phyloP scores from a whole-genome alignment of 2,888 invertebrate genomes.

The Acholoe squamosa region DNA sequence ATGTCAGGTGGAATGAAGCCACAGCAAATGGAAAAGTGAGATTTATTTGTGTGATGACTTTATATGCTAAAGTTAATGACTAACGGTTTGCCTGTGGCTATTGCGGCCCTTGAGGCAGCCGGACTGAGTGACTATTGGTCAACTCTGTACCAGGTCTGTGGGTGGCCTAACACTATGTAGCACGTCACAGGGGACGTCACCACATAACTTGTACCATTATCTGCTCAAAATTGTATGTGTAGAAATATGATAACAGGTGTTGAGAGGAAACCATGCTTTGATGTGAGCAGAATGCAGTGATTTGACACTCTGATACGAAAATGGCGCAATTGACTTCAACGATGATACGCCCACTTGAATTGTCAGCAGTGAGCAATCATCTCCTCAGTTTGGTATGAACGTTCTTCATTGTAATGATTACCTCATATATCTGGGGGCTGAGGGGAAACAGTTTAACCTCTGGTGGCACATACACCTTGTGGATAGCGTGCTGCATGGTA shows the following conservation, averaged over 20 bases:
- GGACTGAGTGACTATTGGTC: no score
- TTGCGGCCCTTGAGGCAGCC: no score
- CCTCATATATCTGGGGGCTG: no score
- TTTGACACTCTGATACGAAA: not conserved
- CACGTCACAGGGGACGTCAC: not conserved
- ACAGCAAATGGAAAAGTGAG: no score
- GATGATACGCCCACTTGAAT: constrained; percentile 21
- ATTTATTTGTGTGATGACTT: no score
- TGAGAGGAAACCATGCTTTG: not conserved
- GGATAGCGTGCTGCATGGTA: not conserved
- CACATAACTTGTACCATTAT: not conserved
- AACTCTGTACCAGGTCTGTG: not conserved
- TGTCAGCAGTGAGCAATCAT: not conserved
- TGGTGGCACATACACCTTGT: no score
- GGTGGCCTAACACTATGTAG: not conserved
- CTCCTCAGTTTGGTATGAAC: not conserved
- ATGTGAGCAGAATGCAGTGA: not conserved
- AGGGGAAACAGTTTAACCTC: no score
- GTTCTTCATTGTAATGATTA: not conserved
- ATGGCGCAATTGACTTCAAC: not conserved
- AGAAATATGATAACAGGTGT: not conserved
- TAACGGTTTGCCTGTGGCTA: no score
- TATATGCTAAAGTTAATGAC: no score
- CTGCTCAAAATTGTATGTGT: not conserved
- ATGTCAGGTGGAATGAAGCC: no score